Evolutionary conservation across 2,797 vertebrate species (phyloP), one percentile per base, ranked within the genome.

Genomic region (Serranus cabrilla): DNA sequence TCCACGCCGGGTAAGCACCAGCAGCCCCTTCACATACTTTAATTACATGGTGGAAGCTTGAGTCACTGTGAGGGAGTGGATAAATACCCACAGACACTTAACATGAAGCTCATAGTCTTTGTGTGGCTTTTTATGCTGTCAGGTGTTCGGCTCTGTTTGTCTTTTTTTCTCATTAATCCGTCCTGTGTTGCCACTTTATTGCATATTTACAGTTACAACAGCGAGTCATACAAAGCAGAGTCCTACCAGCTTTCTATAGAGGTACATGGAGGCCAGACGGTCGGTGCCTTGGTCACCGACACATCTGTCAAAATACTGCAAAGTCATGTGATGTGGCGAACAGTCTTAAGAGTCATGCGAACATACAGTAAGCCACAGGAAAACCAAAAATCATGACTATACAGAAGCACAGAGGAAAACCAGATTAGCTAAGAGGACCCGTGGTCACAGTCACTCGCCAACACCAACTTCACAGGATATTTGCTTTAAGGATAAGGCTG

Each of bases 1-100:
- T 97, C 47, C 97, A 98, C 14, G 97, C 97, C 0, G 97, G 97
- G 97, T 98, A 91, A 95, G 89, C 31, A 16, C 5, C 90, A 9
- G 10, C 27, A 12, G 40, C 20, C 25, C 20, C 45, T 16, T 46
- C 7, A 52, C 21, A 58, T 6, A 6, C 45, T 23, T n/a, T 27
- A 34, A 43, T 75, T 21, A 60, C 59, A 51, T 3, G 1, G 43
- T 34, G 7, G 57, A 20, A 20, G 42, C 27, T 51, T 4, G 13
- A 39, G 51, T 76, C 64, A 54, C 23, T 16, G 27, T 20, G 4
- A 34, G 42, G 47, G 11, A 17, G 4, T 18, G 23, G 68, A 52
- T 25, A 11, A 2, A 71, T 40, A 40, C 52, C 40, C 57, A 27
- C 45, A 37, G 31, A 39, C 37, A 11, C 14, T 8, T 57, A 16